Evolutionary conservation across 2,113 vertebrate genomes (phyloP), one percentile per base, ranked within the genome.

Genomic region (Neogale vison): DNA sequence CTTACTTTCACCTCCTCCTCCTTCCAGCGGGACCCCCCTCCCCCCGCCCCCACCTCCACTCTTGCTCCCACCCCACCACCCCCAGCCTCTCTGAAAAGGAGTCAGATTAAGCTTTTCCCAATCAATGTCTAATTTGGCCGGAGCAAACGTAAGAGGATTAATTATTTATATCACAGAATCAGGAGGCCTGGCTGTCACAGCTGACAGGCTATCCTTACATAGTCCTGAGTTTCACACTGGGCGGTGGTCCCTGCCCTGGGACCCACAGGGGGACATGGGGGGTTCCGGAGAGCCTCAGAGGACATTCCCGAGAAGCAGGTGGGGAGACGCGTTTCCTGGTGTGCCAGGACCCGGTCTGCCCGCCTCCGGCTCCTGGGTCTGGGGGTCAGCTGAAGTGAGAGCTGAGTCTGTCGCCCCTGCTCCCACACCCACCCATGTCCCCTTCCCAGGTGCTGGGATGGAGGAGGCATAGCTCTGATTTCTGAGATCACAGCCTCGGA

Each of bases 151-250:
- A 98, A 98, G 92, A 97, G 97, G 98, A 97, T 98, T 98, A 98
- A 98, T 98, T 98, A 98, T 98, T 98, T 98, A 97, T 96, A 98
- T 96, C 57, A 42, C 95, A 97, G 98, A 91, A 98, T 97, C 98
- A 96, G 97, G 98, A 98, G 98, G 97, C 97, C 98, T 94, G 93
- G 97, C 93, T 96, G 98, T 98, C 97, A 96, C 97, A 97, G 97
- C 96, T 84, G 65, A 89, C 96, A 12, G 88, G 42, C 34, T 31
- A 61, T 61, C 45, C 29, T 63, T 89, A 71, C n/a, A 31, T 14
- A 82, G 45, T 67, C 24, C 36, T 13, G 0, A 1, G 26, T n/a
- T 63, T 52, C 13, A 9, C 39, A 24, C 12, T 0, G 29, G 42
- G 57, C 1, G 1, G 13, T 6, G 4, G 42, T 20, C 10, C 55